These are phyloP conservation scores for Hydrotaea cyrtoneurina DNA, from an alignment of 2,888 invertebrate genomes.

Conservation along the genomic window DNA sequence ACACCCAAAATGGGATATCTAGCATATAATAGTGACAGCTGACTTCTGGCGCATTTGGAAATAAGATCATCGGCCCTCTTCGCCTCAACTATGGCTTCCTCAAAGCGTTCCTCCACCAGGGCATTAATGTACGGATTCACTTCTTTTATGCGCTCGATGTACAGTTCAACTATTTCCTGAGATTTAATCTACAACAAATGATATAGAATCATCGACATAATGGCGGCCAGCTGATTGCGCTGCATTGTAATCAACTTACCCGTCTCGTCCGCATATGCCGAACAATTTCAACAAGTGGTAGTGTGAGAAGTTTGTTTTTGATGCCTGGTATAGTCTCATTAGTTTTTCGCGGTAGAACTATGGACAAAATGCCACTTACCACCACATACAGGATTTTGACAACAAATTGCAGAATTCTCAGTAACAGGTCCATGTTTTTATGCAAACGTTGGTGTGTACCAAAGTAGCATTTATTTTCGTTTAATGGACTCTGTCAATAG, in stretches of 20 bases:
- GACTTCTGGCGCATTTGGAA: conserved; percentile 63
- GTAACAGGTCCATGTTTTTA: conserved; percentile 72
- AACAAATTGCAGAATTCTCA: conserved; percentile 70
- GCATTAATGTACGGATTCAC: conserved; percentile 87
- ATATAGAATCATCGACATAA: no score
- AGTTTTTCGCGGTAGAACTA: conserved; percentile 35
- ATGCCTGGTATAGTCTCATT: conserved; percentile 69
- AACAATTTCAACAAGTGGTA: conserved; percentile 71
- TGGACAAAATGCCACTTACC: conserved; percentile 51
- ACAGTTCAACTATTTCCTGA: conserved; percentile 83
- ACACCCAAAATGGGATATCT: conserved; percentile 89
- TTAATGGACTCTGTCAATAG: no score
- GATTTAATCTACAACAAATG: conserved; percentile 82
- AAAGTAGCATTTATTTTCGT: no score
- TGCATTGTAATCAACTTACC: conserved; percentile 71
- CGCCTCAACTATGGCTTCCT: conserved; percentile 85
- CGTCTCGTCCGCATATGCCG: conserved; percentile 69
- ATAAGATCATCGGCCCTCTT: conserved; percentile 82
- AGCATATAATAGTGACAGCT: conserved; percentile 71
- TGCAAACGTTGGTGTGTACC: neutral
- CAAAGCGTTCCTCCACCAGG: conserved; percentile 85
- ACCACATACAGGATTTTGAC: conserved; percentile 66
- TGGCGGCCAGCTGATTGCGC: no score
- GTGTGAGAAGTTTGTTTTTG: conserved; percentile 68
- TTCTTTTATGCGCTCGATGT: conserved; percentile 84